These are phyloP conservation scores for Sebastes umbrosus DNA, from an alignment of 2,797 vertebrate genomes.

Conservation along the genomic window DNA sequence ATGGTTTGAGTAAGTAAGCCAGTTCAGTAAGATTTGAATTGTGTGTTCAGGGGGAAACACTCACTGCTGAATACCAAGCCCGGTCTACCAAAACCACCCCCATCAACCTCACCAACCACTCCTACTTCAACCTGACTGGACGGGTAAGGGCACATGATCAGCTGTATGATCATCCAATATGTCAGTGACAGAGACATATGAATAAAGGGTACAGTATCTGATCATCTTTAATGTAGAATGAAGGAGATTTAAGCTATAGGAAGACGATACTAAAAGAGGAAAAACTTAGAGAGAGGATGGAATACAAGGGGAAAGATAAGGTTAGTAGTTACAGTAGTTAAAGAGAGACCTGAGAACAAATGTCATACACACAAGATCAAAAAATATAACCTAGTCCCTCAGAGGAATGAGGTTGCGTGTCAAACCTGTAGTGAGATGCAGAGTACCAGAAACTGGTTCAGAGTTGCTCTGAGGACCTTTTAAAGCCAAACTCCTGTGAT, in stretches of 20 bases:
- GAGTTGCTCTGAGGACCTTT: no score
- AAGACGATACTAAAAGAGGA: not conserved
- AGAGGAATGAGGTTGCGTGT: no score
- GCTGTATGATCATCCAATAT: no score
- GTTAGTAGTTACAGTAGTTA: not conserved
- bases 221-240: not conserved
- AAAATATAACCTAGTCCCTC: no score
- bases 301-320: not conserved
- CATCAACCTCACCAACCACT: conserved; percentile 93
- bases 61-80: conserved; percentile 87
- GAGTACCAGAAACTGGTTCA: no score
- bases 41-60: conserved; percentile 73
- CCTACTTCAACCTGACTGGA: conserved; percentile 94
- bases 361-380: no score
- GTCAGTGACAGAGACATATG: not conserved
- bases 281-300: not conserved
- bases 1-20: not conserved
- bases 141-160: conserved; percentile 79
- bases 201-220: not conserved
- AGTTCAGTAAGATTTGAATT: not conserved
- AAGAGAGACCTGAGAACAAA: no score
- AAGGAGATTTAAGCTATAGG: not conserved
- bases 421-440: no score
- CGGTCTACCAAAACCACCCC: conserved; percentile 87
- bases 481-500: no score